Base-by-base conservation (phyloP, 1,140 invertebrate species). In the Bombyx mandarina region DNA sequence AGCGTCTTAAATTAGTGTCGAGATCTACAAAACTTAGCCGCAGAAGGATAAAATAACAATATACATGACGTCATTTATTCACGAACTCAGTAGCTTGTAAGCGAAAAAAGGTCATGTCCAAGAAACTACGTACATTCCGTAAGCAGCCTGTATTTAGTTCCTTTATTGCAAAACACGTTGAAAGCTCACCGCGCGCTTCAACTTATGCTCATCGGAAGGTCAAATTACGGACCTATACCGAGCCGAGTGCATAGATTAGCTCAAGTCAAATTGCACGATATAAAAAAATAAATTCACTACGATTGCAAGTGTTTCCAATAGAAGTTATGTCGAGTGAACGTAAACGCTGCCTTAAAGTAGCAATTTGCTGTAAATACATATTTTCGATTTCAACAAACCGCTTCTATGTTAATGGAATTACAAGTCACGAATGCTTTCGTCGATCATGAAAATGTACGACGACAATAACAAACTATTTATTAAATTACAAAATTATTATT, bases 121-220 rank as follows among this genome's bases (percentile, higher is more conserved):
- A 58, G 57, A 66, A 44, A 58, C 57, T 66, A 65, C 60, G 56
- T 61, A 52, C 62, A 52, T 62, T 66, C 62, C 64, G 61, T 62
- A 62, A 64, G 61, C 58, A 63, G 57, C 61, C 52, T 56, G 60
- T 61, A 58, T 68, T 68, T 68, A 66, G 64, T 70, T 63, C 67
- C 68, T 67, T 68, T 75, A 69, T 71, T 73, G 63, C 54, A 57
- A 65, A 58, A 52, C 63, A 54, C 64, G 65, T 71, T 73, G 70
- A 73, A 71, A 75, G 70, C 70, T 56, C 63, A 63, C 56, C 62
- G 64, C 57, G 60, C 67, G 65, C 66, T 64, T 62, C 66, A 64
- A 66, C 68, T 75, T 73, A 75, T 75, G 68, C 65, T 35, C 26
- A 35, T 35, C 26, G 26, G 26, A 35, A 35, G 26, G 26, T 35